phyloP scores from a whole-genome alignment of 1,140 invertebrate species.

The Triops longicaudatus region DNA sequence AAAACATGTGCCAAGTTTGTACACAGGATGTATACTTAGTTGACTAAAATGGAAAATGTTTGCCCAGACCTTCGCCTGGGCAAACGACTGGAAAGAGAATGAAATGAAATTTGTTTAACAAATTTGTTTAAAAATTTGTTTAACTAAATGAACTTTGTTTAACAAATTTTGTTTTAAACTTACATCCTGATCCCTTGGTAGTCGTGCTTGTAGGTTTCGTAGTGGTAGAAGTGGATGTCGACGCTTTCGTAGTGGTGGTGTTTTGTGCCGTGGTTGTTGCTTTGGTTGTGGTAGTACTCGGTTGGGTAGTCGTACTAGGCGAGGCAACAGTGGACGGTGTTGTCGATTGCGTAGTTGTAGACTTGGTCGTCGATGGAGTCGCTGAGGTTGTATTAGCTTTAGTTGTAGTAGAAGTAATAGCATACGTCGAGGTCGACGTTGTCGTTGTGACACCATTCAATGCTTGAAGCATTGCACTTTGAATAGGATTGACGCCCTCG shows the following conservation, averaged over 20 bases:
- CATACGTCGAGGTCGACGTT: slow-evolving; percentile 2
- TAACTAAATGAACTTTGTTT: too few species aligned
- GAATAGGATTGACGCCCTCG: slow-evolving; percentile 22
- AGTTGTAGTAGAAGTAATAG: slow-evolving; percentile 16
- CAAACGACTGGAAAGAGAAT: too few species aligned
- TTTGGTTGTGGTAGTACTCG: not conserved
- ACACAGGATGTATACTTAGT: too few species aligned
- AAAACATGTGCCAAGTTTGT: too few species aligned
- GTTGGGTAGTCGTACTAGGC: not conserved
- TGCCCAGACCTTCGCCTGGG: not conserved
- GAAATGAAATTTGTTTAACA: too few species aligned
- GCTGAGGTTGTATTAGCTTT: not conserved
- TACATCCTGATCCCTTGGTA: not conserved
- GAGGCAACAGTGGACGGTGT: not conserved
- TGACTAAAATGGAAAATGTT: too few species aligned
- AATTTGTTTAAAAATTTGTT: too few species aligned
- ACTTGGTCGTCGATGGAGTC: slow-evolving; percentile 14
- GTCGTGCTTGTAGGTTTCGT: not conserved
- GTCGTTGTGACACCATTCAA: not conserved
- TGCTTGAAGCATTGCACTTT: slow-evolving; percentile 15
- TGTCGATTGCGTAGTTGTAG: not conserved
- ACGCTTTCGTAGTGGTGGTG: not conserved
- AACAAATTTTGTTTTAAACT: not conserved
- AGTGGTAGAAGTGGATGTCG: not conserved
- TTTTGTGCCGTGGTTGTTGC: not conserved